These are phyloP conservation scores for Drosophila ananassae DNA, from an alignment of 1,140 invertebrate genomes.

Conservation along the genomic window DNA sequence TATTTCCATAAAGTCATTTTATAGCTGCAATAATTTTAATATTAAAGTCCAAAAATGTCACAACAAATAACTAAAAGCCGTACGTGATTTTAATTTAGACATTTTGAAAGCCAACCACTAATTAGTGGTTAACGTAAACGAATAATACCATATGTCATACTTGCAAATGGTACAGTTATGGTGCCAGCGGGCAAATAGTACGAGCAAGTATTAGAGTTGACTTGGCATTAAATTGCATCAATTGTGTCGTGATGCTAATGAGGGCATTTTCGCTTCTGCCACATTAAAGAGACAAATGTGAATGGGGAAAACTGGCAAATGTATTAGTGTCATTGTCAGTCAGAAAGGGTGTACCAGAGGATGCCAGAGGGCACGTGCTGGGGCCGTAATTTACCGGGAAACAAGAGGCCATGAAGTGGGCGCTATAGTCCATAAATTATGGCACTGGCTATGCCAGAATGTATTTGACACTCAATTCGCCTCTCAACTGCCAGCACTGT, in stretches of 20 bases:
- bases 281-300: conserved; percentile 24
- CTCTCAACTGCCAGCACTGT: conserved; percentile 16
- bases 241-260: neutral
- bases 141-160: conserved; percentile 14
- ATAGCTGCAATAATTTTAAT: no score
- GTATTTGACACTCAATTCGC: conserved; percentile 32
- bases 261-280: conserved; percentile 1
- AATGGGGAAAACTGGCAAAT: conserved; percentile 14
- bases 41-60: neutral
- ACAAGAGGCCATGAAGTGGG: conserved; percentile 58
- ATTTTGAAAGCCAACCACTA: conserved; percentile 31
- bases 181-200: conserved; percentile 23
- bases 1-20: no score
- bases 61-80: neutral
- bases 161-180: conserved; percentile 22
- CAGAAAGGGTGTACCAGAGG: conserved; percentile 18
- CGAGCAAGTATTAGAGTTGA: conserved; percentile 28
- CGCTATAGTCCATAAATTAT: conserved; percentile 66
- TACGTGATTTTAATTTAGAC: neutral
- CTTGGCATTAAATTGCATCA: neutral
- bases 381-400: conserved; percentile 56
- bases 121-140: conserved; percentile 53
- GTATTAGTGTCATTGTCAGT: conserved; percentile 47
- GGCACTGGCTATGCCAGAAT: conserved; percentile 14
- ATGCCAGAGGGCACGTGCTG: conserved; percentile 49